A percentile compares a stretch with the other conserved stretches of the same genome.
phyloP scores from a whole-genome alignment of 2,888 invertebrate species.

The Philhelius pedissequus region DNA sequence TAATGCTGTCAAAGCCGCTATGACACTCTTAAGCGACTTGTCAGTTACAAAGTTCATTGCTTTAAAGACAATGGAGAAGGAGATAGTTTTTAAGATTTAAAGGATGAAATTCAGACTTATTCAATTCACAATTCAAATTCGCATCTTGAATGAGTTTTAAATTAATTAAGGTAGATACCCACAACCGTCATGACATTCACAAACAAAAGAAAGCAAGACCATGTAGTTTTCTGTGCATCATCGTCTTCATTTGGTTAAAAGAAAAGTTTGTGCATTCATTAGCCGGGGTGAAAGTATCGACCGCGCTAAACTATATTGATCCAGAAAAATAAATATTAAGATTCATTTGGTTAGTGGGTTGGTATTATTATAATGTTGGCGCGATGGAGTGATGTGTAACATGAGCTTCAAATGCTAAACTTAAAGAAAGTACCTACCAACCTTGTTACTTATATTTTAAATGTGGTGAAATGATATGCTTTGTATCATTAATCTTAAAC shows the following conservation, averaged over 20 bases:
- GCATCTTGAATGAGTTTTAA: constrained; percentile 34
- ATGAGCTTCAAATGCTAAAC: not conserved
- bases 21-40: constrained; percentile 24
- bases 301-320: constrained; percentile 33
- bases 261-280: constrained; percentile 40
- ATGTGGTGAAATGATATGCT: not conserved
- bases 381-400: constrained; percentile 26
- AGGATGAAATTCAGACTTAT: constrained; percentile 18
- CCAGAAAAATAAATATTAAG: constrained; percentile 45
- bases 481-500: not conserved
- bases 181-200: not conserved
- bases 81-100: constrained; percentile 29
- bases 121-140: constrained; percentile 28
- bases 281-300: constrained; percentile 39
- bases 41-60: not conserved
- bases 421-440: not conserved
- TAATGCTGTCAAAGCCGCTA: constrained; percentile 48
- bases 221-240: not conserved
- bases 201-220: constrained; percentile 9
- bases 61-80: constrained; percentile 56
- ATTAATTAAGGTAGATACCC: constrained; percentile 15
- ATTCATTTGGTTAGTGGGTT: constrained; percentile 50
- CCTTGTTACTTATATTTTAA: not conserved
- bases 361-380: not conserved
- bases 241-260: not conserved